Evolutionary conservation across 2,113 vertebrate species (phyloP), one percentile per base, ranked within the genome.

Genomic region (Phaethon lepturus): DNA sequence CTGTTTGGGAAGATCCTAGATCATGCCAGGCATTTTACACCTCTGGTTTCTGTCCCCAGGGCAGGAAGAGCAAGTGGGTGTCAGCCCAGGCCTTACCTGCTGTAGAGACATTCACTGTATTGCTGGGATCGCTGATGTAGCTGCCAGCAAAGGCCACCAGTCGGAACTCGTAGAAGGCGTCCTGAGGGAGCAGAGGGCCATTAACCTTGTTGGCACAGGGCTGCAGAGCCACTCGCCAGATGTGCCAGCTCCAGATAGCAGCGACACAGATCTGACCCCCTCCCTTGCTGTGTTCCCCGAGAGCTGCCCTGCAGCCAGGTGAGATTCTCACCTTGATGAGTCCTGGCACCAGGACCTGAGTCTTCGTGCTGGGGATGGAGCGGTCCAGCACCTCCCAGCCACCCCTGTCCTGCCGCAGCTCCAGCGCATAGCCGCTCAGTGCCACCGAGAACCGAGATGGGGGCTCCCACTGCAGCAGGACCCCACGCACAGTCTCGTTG

Each of bases 91-190:
- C 93, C 97, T 98, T 53, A 99, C 99, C 99, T 15, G 96, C 95
- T 8, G 99, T 99, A 80, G 99, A 99, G 81, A 99, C 91, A 35
- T 98, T 99, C 94, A 99, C 98, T 0, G 98, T 98, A 85, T 99
- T 99, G 96, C 99, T 99, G 66, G 99, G 99, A 17, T 98, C 98
- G 35, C 99, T 99, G 97, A 99, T 98, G n/a, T 98, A 96, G 97
- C 98, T 98, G 53, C 98, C 98, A 33, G 98, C 98, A 40, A 98
- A 97, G 71, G 99, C 99, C 98, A 99, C 98, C 33, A 99, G 98
- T 59, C 99, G 98, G 84, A 99, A 98, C 94, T 99, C 99, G 3
- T 99, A 99, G 86, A 96, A 97, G 55, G 98, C 98, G 86, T 99
- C 99, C 99, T 99, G 93, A 15, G 42, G 56, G 40, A 64, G 38